Base-by-base conservation (phyloP, 2,888 invertebrate species). In the Lymantria monacha region DNA sequence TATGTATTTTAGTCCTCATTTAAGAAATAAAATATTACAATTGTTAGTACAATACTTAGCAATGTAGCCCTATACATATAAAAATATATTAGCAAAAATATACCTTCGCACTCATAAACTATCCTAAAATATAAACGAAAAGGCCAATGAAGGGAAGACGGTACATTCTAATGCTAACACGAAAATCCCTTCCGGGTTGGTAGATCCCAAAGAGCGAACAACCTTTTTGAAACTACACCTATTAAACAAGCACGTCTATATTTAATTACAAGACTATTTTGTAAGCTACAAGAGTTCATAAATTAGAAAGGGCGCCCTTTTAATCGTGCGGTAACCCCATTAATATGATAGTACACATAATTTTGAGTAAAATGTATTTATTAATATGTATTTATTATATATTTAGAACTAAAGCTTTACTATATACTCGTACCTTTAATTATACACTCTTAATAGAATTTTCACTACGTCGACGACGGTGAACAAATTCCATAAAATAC, bases 191-290 rank as follows among this genome's bases (percentile, higher is more conserved):
- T 66, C 63, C 61, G 66, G 59, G 55, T 57, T 56, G 59, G 61
- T 57, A 55, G 55, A 49, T 53, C 59, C 61, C 55, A 54, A 55
- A 59, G 55, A 63, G 61, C 45, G 53, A 57, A 57, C 51, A 55
- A 51, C 66, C 66, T 66, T 66, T 66, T 66, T 61, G 59, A 53
- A 66, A 66, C 66, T 66, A 59, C 66, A 63, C 59, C 66, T 63
- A 61, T 57, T 59, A 57, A 54, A 57, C 61, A 57, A 51, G 49
- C 54, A 56, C 53, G 55, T 66, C 51, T 57, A 66, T 66, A 66
- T 61, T 61, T 66, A 51, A 65, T 51, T 46, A 31, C 44, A 54
- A 58, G 51, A 48, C 51, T 61, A 65, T 51, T 42, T 50, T 33
- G 48, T 53, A 54, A 48, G 42, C 51, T 63, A 44, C 38, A 45